phyloP scores from a whole-genome alignment of 2,797 vertebrate species.

The Rhynchonycteris naso region DNA sequence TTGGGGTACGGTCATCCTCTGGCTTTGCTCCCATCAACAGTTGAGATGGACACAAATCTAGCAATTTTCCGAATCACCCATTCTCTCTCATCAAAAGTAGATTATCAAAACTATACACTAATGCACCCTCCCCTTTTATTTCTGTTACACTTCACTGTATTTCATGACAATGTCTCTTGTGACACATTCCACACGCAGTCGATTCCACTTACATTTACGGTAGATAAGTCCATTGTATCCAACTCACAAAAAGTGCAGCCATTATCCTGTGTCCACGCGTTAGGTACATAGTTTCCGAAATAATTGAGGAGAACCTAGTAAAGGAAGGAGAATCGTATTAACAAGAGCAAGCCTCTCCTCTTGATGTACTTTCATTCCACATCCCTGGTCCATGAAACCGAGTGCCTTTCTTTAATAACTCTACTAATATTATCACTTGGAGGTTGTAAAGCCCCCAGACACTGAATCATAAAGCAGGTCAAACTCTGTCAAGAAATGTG shows the following conservation, averaged over 20 bases:
- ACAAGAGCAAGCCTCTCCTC: background rate
- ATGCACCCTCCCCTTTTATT: background rate
- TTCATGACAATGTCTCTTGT: background rate
- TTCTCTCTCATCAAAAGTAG: background rate
- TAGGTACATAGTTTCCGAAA: constrained; percentile 96
- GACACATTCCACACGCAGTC: constrained; percentile 6
- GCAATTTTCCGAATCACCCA: background rate
- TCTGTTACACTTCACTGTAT: background rate
- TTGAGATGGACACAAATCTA: background rate
- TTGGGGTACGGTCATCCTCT: background rate
- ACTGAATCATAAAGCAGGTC: background rate
- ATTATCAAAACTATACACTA: constrained; percentile 14
- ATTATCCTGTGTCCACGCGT: constrained; percentile 94
- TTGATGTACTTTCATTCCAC: background rate
- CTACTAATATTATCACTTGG: background rate
- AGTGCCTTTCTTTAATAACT: background rate
- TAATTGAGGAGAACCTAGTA: constrained; percentile 95
- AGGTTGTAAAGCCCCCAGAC: background rate
- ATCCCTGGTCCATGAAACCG: background rate
- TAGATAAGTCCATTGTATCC: constrained; percentile 91
- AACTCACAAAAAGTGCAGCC: constrained; percentile 93
- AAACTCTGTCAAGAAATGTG: constrained; percentile 12
- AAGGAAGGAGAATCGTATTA: constrained; percentile 60
- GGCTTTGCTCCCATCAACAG: constrained; percentile 12
- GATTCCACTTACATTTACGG: constrained; percentile 89